Evolutionary conservation across 2,113 vertebrate genomes (phyloP).

Genomic region (Martes martes): DNA sequence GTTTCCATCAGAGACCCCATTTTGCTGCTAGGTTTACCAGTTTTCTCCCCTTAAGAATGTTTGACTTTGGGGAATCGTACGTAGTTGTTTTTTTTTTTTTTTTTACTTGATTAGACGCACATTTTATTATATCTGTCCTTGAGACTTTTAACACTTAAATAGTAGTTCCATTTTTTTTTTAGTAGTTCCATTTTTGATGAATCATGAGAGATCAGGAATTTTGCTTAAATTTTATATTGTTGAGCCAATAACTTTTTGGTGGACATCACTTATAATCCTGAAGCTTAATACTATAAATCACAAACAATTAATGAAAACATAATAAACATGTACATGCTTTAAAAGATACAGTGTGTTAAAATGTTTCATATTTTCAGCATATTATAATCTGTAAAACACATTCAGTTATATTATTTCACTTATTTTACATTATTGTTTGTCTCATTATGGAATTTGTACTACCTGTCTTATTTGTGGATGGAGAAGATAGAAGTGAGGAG

Average conservation of each 20-base stretch:
- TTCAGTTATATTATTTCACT: not conserved
- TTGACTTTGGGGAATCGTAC: not conserved
- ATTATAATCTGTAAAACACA: not conserved
- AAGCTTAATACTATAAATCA: not conserved
- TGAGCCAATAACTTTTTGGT: not conserved
- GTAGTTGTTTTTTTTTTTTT: not conserved
- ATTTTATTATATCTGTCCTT: not conserved
- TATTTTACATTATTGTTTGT: not conserved
- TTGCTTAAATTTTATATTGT: not conserved
- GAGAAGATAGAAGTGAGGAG: not conserved
- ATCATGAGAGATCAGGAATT: not conserved
- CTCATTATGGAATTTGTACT: not conserved
- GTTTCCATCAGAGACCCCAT: not conserved
- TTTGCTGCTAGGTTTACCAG: not conserved
- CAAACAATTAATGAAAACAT: not conserved
- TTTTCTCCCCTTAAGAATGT: not conserved
- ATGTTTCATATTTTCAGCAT: not conserved
- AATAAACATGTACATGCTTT: not conserved
- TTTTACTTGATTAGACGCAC: not conserved
- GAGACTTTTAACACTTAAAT: not conserved
- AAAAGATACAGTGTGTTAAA: not conserved
- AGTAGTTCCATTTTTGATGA: not conserved
- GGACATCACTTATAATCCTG: not conserved
- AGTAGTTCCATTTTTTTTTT: not conserved
- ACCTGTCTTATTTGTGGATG: not conserved